These are phyloP conservation scores for Elmis aenea DNA, from an alignment of 2,888 invertebrate genomes.

Conservation along the genomic window DNA sequence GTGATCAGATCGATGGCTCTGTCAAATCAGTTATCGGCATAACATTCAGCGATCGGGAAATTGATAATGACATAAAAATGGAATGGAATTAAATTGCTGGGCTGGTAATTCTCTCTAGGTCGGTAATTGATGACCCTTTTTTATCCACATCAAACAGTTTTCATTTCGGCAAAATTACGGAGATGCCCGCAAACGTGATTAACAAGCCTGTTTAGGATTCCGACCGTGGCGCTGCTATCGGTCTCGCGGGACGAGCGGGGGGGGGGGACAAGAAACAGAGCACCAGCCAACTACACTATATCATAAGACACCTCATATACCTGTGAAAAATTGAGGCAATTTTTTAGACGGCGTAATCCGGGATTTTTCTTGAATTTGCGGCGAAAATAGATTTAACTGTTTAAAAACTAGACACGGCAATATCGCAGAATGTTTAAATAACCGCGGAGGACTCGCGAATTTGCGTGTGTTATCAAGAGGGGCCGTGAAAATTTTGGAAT, in stretches of 20 bases:
- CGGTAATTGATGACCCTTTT: conserved; percentile 38
- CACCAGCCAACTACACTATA: conserved; percentile 25
- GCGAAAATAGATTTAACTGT: conserved; percentile 10
- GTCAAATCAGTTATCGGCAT: no score
- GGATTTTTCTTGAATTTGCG: conserved; percentile 11
- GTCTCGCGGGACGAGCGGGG: conserved; percentile 28
- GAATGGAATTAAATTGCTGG: conserved; percentile 16
- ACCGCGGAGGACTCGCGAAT: no score
- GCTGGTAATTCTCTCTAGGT: conserved; percentile 15
- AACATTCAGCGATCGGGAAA: no score
- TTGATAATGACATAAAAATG: conserved; percentile 8
- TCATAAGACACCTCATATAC: conserved; percentile 38
- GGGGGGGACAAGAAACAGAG: conserved; percentile 25
- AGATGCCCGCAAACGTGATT: conserved; percentile 40
- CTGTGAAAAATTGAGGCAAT: conserved; percentile 36
- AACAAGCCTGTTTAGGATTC: conserved; percentile 43
- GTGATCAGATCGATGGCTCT: no score
- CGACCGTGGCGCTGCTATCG: conserved; percentile 34
- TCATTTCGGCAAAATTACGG: conserved; percentile 40
- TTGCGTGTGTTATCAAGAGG: no score
- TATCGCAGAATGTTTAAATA: no score
- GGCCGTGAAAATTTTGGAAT: no score
- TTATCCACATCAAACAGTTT: conserved; percentile 41
- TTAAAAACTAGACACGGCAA: no score
- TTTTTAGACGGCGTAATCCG: conserved; percentile 32